Base-by-base conservation (phyloP, 2,888 invertebrate genomes). In the Hypomecis atomaria region DNA sequence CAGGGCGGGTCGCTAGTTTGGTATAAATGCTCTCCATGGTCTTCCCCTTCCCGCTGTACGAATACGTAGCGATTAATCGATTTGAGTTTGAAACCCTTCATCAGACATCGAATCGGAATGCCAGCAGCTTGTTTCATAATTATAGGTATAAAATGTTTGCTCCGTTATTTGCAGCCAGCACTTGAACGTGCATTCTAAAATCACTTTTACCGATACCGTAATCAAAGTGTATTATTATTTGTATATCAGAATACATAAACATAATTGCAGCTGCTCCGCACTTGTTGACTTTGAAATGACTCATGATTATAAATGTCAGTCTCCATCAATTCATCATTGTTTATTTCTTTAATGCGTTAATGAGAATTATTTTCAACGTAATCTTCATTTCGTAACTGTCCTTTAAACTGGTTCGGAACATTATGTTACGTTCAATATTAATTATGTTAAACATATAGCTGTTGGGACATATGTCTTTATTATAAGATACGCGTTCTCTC, bases 401-500 rank as follows among this genome's bases (percentile, higher is more conserved):
- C 10, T 48, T 8, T n/a, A 23, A 23, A 23, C 23, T 23, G 23
- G 23, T 23, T 23, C 23, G 43, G 37, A 37, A 11, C 55, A 37
- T 54, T 69, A 71, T 71, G 61, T 59, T 59, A 66, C 66, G n/a
- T 37, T 49, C 33, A 34, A 38, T 45, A 33, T 33, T 61, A 50
- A 62, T 55, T 56, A 50, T 49, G 23, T 23, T 3, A 56, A 44
- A 44, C 40, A 36, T 36, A 23, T 23, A 44, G 42, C 56, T 50
- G 33, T 49, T 48, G 5, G 33, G 23, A 59, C 10, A 53, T 53
- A 53, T 38, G 13, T 38, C 1, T 13, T 11, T 8, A 33, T 9
- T 33, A 10, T 7, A 11, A 5, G 7, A 6, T 38, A 40, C 44
- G 13, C 34, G 13, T 36, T 36, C 36, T 7, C 42, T 42, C 54